phyloP scores from a whole-genome alignment of 1,140 invertebrate genomes.

The Brachionus rubens region DNA sequence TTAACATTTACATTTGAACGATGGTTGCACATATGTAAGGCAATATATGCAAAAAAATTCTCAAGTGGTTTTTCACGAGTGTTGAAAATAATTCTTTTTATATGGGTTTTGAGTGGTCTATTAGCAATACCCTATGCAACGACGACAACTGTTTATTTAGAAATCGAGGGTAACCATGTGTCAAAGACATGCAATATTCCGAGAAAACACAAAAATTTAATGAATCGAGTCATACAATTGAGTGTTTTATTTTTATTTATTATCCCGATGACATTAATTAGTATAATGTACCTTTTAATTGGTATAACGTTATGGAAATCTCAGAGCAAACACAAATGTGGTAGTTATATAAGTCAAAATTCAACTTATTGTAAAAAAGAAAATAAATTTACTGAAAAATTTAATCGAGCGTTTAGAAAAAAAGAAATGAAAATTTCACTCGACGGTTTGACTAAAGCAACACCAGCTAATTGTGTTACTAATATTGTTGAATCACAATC shows the following conservation, averaged over 20 bases:
- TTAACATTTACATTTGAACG: constrained; percentile 89
- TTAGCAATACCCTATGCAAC: constrained; percentile 69
- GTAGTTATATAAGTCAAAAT: constrained; percentile 47
- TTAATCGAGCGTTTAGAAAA: constrained; percentile 46
- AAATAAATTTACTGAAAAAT: constrained; percentile 41
- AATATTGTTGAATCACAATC: constrained; percentile 4
- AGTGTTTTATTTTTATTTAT: constrained; percentile 58
- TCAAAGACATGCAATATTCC: constrained; percentile 49
- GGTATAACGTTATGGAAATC: constrained; percentile 56
- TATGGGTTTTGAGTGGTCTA: constrained; percentile 74
- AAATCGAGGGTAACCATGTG: not conserved
- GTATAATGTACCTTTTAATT: constrained; percentile 58
- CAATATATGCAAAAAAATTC: constrained; percentile 80
- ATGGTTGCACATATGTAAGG: constrained; percentile 89
- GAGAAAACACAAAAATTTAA: constrained; percentile 43
- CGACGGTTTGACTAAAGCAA: not conserved
- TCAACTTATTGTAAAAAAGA: constrained; percentile 43
- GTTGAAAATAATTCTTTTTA: constrained; percentile 71
- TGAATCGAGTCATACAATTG: constrained; percentile 40
- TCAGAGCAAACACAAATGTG: constrained; percentile 46
- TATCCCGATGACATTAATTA: constrained; percentile 59
- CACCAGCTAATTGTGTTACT: not conserved
- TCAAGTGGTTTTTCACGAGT: constrained; percentile 75
- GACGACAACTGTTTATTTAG: constrained; percentile 15
- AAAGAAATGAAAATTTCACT: not conserved